A percentile compares a stretch with the other conserved stretches of the same genome.
Conservation (phyloP, 1,140 invertebrate genomes). For the Drosophila auraria region DNA sequence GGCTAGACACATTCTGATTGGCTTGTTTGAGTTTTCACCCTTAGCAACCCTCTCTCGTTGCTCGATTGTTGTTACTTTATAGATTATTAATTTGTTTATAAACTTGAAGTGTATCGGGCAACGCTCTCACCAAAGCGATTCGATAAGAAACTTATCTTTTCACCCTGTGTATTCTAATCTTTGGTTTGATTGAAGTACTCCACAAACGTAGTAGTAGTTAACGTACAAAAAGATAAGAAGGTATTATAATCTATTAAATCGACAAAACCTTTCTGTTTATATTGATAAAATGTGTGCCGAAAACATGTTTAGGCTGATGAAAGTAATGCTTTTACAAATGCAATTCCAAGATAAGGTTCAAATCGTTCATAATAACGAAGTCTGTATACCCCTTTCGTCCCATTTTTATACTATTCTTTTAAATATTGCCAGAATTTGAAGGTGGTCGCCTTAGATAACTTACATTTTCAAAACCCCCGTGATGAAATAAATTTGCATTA, state of each 20-base stretch:
- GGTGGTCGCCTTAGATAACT: too few species aligned
- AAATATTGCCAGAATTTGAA: background rate
- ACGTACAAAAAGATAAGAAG: background rate
- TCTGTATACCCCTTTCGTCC: background rate
- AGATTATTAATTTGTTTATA: constrained; percentile 7
- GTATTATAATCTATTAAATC: constrained; percentile 3
- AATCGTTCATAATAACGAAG: background rate
- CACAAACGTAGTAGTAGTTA: background rate
- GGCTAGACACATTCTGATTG: constrained; percentile 2
- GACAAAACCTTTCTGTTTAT: background rate
- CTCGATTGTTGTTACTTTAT: constrained; percentile 6
- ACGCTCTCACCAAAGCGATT: background rate
- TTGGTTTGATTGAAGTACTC: background rate
- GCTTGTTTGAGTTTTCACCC: background rate
- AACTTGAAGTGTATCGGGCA: background rate
- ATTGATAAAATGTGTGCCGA: background rate
- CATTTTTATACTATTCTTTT: too few species aligned
- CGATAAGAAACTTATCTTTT: background rate
- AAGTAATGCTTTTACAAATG: background rate
- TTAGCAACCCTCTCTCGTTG: background rate
- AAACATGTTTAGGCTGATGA: constrained; percentile 8
- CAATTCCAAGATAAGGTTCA: background rate
- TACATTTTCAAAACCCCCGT: too few species aligned
- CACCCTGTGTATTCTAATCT: background rate
- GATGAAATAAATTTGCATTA: too few species aligned